phyloP scores from a whole-genome alignment of 2,797 vertebrate species.

The Sebastes variabilis region DNA sequence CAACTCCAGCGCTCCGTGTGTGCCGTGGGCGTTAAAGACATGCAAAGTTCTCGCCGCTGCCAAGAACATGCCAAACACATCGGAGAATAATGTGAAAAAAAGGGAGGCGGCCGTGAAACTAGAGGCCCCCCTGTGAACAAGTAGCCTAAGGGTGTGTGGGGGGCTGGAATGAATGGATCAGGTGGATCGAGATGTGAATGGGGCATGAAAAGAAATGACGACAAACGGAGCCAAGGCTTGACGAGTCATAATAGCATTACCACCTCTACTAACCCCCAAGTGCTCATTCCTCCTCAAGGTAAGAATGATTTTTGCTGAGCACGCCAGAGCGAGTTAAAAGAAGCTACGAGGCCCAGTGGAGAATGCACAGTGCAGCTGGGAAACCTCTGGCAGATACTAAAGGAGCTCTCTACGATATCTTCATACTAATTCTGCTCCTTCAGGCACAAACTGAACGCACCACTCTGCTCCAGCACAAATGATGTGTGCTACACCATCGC shows the following conservation, averaged over 20 bases:
- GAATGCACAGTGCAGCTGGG: constrained; percentile 18
- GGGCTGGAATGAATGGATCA: constrained; percentile 50
- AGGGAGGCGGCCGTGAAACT: constrained; percentile 42
- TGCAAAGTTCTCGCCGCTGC: constrained; percentile 42
- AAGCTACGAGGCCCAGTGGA: constrained; percentile 12
- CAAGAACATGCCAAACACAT: constrained; percentile 60
- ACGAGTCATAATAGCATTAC: constrained; percentile 52
- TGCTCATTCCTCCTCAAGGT: constrained; percentile 41
- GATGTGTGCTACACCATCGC: background rate
- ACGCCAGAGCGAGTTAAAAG: constrained; percentile 28
- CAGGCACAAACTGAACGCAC: constrained; percentile 15
- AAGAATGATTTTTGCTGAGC: constrained; percentile 56
- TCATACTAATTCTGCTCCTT: constrained; percentile 49
- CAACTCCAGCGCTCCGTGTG: background rate
- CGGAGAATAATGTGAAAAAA: constrained; percentile 53
- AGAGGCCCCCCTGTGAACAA: constrained; percentile 40
- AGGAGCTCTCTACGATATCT: constrained; percentile 31
- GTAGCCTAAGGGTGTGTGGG: constrained; percentile 36
- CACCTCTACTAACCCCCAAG: constrained; percentile 37
- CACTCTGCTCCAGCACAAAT: constrained; percentile 14
- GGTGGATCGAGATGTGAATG: constrained; percentile 49
- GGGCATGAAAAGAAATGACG: constrained; percentile 42
- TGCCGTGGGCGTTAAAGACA: constrained; percentile 50
- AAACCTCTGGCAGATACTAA: constrained; percentile 44
- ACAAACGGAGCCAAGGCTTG: constrained; percentile 38